Evolutionary conservation across 1,140 invertebrate species (phyloP).

Genomic region (Drosophila paulistorum): DNA sequence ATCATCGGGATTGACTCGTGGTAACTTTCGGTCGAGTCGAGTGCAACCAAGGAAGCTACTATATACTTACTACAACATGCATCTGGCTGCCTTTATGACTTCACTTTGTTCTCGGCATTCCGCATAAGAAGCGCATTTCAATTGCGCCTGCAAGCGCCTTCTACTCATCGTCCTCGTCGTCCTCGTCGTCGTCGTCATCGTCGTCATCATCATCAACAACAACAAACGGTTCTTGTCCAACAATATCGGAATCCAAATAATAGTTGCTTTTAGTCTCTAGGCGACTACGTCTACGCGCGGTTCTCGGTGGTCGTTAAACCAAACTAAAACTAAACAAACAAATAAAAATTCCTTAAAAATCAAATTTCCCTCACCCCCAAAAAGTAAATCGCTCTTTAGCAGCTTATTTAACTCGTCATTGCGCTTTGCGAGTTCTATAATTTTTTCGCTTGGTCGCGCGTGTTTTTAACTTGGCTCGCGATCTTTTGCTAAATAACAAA

Average conservation of each 20-base stretch:
- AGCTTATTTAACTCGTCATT: slow-evolving; percentile 18
- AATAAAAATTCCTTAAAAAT: neutral
- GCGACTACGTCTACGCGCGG: slow-evolving; percentile 72
- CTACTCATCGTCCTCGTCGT: slow-evolving; percentile 35
- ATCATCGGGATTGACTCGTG: neutral
- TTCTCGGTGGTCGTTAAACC: slow-evolving; percentile 52
- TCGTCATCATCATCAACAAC: too few relatives aligned
- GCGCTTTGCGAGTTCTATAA: slow-evolving; percentile 6
- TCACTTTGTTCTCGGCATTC: slow-evolving; percentile 50
- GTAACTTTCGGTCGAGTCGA: slow-evolving; percentile 41
- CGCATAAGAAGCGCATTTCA: slow-evolving; percentile 70
- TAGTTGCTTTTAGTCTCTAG: slow-evolving; percentile 69
- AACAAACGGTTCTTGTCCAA: slow-evolving; percentile 47
- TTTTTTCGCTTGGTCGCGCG: slow-evolving; percentile 18
- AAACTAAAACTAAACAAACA: neutral
- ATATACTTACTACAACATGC: slow-evolving; percentile 35
- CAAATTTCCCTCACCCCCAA: neutral
- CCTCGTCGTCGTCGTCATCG: neutral
- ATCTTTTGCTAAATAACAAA: slow-evolving; percentile 7
- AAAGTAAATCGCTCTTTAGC: neutral
- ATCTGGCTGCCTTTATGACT: slow-evolving; percentile 16
- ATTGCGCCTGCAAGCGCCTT: slow-evolving; percentile 61
- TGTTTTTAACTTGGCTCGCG: slow-evolving; percentile 20
- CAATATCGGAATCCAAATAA: slow-evolving; percentile 12
- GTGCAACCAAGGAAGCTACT: slow-evolving; percentile 63